Conservation (phyloP, 2,797 vertebrate species). For the Bryconaethiops microstoma region DNA sequence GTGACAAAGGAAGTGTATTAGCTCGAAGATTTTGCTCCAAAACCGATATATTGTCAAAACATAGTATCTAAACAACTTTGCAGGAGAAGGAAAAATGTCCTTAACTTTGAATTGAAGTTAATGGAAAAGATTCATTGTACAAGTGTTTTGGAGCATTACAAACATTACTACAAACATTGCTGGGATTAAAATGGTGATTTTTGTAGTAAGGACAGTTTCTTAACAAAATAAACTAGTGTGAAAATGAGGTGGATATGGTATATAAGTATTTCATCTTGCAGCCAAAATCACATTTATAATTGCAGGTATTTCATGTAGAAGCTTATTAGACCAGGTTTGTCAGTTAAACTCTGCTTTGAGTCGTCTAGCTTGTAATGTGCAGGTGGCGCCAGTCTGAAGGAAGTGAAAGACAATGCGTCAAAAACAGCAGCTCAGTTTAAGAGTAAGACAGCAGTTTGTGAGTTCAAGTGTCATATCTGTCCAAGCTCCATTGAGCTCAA, state of each 20-base stretch:
- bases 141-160: too few relatives aligned
- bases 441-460: slow-evolving; percentile 74
- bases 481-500: slow-evolving; percentile 66
- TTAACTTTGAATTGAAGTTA: too few relatives aligned
- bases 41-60: too few relatives aligned
- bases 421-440: slow-evolving; percentile 53
- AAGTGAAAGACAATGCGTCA: slow-evolving; percentile 55
- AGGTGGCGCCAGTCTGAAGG: slow-evolving; percentile 30
- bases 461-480: slow-evolving; percentile 78
- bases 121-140: too few relatives aligned
- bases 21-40: too few relatives aligned
- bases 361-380: slow-evolving; percentile 15
- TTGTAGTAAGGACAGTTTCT: background rate
- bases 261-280: background rate
- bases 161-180: background rate
- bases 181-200: background rate
- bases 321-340: background rate
- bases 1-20: too few relatives aligned
- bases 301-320: background rate
- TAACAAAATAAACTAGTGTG: too few relatives aligned
- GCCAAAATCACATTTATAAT: too few relatives aligned
- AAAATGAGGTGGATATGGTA: too few relatives aligned
- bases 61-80: too few relatives aligned
- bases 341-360: background rate
- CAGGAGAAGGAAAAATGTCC: too few relatives aligned